These are phyloP conservation scores for Agonopterix subpropinquella DNA, from an alignment of 2,888 invertebrate species.

Conservation along the genomic window DNA sequence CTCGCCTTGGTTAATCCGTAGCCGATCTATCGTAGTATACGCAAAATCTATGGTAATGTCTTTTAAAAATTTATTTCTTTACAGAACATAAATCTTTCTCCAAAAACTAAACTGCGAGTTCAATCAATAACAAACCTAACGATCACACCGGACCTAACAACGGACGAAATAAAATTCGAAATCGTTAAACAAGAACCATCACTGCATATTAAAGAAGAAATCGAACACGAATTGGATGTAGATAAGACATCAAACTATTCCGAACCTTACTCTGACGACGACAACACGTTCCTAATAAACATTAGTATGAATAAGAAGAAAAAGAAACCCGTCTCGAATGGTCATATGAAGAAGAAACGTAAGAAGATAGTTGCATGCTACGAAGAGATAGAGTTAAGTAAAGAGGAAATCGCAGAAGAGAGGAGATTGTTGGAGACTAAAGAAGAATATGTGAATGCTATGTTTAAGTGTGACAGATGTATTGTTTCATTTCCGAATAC, in stretches of 20 bases:
- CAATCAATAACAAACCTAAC: background rate
- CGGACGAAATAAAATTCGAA: background rate
- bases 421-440: conserved; percentile 24
- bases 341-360: conserved; percentile 9
- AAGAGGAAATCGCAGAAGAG: conserved; percentile 41
- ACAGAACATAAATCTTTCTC: background rate
- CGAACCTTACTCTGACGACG: conserved; percentile 20
- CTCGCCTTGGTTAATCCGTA: no score
- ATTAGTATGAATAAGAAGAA: conserved; percentile 20
- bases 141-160: background rate
- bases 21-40: no score
- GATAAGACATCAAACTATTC: conserved; percentile 7
- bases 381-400: conserved; percentile 35
- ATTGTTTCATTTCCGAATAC: conserved; percentile 48
- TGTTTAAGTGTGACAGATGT: conserved; percentile 52
- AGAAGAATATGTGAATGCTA: conserved; percentile 54
- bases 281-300: conserved; percentile 19
- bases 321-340: conserved; percentile 11
- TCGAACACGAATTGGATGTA: background rate
- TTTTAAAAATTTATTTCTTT: background rate
- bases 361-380: conserved; percentile 18
- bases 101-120: background rate
- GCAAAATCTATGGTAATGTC: no score
- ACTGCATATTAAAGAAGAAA: conserved; percentile 13
- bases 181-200: background rate